Conservation (phyloP, 2,888 invertebrate genomes). For the Andrena hattorfiana region DNA sequence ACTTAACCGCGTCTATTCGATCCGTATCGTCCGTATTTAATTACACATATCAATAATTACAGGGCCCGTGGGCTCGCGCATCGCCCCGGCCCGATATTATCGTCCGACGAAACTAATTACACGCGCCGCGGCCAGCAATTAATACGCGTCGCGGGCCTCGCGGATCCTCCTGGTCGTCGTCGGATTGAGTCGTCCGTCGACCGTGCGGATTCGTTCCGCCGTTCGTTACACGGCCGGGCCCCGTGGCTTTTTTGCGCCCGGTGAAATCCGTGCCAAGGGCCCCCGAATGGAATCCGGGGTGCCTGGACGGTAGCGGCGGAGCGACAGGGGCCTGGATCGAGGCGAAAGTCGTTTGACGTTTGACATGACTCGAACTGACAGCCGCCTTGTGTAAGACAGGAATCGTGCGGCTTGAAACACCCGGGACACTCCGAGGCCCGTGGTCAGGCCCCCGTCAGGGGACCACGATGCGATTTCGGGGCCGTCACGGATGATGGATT, state of each 20-base stretch:
- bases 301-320: constrained; percentile 34
- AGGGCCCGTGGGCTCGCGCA: constrained; percentile 33
- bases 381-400: constrained; percentile 74
- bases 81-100: constrained; percentile 41
- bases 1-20: background rate
- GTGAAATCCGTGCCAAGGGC: constrained; percentile 56
- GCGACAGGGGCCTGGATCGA: constrained; percentile 47
- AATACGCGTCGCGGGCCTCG: constrained; percentile 49
- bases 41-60: constrained; percentile 55
- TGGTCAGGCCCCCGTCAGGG: constrained; percentile 19
- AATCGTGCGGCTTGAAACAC: constrained; percentile 65
- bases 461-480: constrained; percentile 51
- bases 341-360: constrained; percentile 71
- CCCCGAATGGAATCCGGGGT: constrained; percentile 48
- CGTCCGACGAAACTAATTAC: constrained; percentile 49
- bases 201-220: constrained; percentile 51
- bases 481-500: constrained; percentile 61
- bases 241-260: constrained; percentile 35
- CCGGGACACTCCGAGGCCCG: constrained; percentile 46
- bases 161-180: constrained; percentile 35
- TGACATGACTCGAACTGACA: constrained; percentile 77
- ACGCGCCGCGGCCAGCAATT: constrained; percentile 45
- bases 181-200: constrained; percentile 62
- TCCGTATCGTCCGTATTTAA: constrained; percentile 43
- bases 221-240: constrained; percentile 39